A percentile compares a stretch with the other conserved stretches of the same genome.
phyloP scores from a whole-genome alignment of 2,888 invertebrate genomes.

The Zaprionus obscuricornis region DNA sequence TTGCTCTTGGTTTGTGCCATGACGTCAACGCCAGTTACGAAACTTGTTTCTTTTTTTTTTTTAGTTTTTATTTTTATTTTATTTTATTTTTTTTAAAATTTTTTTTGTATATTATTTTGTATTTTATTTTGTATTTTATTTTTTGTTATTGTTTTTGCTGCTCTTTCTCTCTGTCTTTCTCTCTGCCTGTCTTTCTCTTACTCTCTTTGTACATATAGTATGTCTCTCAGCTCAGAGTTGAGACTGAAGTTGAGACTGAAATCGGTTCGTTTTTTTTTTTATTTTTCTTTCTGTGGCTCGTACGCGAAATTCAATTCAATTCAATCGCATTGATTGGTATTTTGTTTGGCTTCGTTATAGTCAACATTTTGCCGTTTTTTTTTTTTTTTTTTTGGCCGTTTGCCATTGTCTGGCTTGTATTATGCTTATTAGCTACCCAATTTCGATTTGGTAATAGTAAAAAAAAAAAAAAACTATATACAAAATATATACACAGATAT shows the following conservation, averaged over 20 bases:
- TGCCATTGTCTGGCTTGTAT: conserved; percentile 50
- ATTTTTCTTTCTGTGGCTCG: conserved; percentile 34
- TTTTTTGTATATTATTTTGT: conserved; percentile 37
- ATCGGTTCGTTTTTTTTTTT: conserved; percentile 35
- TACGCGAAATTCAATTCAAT: conserved; percentile 75
- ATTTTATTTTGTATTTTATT: conserved; percentile 29
- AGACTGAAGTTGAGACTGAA: conserved; percentile 10
- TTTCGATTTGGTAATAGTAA: conserved; percentile 68
- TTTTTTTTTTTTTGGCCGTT: conserved; percentile 8
- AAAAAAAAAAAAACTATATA: too few species aligned
- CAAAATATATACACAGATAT: too few species aligned
- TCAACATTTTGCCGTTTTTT: neutral
- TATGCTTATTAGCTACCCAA: conserved; percentile 51
- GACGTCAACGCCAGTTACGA: conserved; percentile 79
- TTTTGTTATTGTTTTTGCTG: conserved; percentile 28
- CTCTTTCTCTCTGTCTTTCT: conserved; percentile 34
- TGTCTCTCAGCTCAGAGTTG: too few species aligned
- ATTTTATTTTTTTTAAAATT: conserved; percentile 33
- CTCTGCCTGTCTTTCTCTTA: too few species aligned
- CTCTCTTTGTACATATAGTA: too few species aligned
- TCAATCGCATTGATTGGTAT: conserved; percentile 66
- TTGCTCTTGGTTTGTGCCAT: conserved; percentile 54
- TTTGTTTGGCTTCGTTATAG: conserved; percentile 43
- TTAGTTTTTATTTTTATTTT: conserved; percentile 38
- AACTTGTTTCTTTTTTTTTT: conserved; percentile 74